Percentiles rank a stretch among this genome's conserved stretches.
Conservation (phyloP, 2,888 invertebrate genomes). For the Sarcophaga subvicina region DNA sequence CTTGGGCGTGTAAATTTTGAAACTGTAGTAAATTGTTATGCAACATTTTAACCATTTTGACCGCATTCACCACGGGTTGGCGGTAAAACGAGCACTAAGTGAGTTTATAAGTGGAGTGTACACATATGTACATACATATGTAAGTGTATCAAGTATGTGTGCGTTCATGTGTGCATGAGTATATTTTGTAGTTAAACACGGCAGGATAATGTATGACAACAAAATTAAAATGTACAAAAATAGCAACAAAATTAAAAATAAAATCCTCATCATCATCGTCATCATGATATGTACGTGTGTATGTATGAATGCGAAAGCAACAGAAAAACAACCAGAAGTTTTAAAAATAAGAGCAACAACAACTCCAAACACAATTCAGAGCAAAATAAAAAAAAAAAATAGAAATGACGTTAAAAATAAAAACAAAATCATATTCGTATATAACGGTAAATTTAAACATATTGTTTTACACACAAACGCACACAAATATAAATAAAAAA, state of each 20-base stretch:
- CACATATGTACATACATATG: conserved; percentile 15
- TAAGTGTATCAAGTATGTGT: conserved; percentile 61
- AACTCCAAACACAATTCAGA: neutral
- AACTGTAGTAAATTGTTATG: conserved; percentile 68
- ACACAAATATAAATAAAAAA: neutral
- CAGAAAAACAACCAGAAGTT: neutral
- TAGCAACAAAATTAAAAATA: neutral
- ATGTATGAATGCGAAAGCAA: neutral
- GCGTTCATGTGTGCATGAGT: conserved; percentile 26
- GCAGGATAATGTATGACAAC: conserved; percentile 65
- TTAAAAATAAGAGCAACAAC: neutral
- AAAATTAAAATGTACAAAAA: conserved; percentile 53
- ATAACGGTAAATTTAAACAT: neutral
- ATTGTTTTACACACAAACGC: neutral
- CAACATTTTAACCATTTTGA: conserved; percentile 76
- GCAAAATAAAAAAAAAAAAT: neutral
- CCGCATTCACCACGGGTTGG: conserved; percentile 74
- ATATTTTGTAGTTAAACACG: conserved; percentile 68
- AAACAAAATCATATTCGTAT: neutral
- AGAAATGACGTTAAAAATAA: neutral
- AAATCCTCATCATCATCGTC: no score
- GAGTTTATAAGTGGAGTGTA: conserved; percentile 30
- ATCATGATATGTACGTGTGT: neutral
- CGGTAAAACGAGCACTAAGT: conserved; percentile 62
- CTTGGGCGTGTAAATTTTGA: conserved; percentile 43